These are phyloP conservation scores for Tenthredo amoena DNA, from an alignment of 2,888 invertebrate genomes.

Conservation along the genomic window DNA sequence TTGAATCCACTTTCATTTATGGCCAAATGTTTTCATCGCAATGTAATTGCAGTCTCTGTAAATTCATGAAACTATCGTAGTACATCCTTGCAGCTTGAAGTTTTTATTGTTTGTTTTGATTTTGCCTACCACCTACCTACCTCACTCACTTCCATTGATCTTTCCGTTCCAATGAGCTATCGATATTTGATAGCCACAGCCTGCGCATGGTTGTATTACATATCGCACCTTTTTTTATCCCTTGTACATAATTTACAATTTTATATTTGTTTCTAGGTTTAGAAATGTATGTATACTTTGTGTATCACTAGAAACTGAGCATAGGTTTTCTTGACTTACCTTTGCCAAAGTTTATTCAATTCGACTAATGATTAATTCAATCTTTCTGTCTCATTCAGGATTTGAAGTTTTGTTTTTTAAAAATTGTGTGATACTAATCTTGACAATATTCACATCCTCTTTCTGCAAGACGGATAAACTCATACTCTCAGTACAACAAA, in stretches of 20 bases:
- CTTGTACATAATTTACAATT: slow-evolving; percentile 49
- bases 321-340: slow-evolving; percentile 48
- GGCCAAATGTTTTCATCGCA: background rate
- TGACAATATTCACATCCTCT: background rate
- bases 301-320: slow-evolving; percentile 47
- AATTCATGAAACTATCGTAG: slow-evolving; percentile 52
- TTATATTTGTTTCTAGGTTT: slow-evolving; percentile 52
- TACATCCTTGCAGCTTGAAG: slow-evolving; percentile 53
- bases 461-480: background rate
- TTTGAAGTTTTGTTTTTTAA: background rate
- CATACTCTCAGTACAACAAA: background rate
- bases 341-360: slow-evolving; percentile 13
- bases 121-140: slow-evolving; percentile 34
- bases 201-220: slow-evolving; percentile 55
- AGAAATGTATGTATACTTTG: slow-evolving; percentile 43
- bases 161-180: slow-evolving; percentile 46
- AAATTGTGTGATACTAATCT: slow-evolving; percentile 28
- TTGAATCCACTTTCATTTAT: too few species aligned
- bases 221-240: slow-evolving; percentile 49
- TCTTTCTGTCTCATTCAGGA: background rate
- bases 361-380: background rate
- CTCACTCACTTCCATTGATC: slow-evolving; percentile 45
- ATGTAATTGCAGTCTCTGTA: slow-evolving; percentile 51
- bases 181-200: slow-evolving; percentile 48
- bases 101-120: slow-evolving; percentile 57